phyloP scores from a whole-genome alignment of 2,113 vertebrate genomes.

The Mus spicilegus region DNA sequence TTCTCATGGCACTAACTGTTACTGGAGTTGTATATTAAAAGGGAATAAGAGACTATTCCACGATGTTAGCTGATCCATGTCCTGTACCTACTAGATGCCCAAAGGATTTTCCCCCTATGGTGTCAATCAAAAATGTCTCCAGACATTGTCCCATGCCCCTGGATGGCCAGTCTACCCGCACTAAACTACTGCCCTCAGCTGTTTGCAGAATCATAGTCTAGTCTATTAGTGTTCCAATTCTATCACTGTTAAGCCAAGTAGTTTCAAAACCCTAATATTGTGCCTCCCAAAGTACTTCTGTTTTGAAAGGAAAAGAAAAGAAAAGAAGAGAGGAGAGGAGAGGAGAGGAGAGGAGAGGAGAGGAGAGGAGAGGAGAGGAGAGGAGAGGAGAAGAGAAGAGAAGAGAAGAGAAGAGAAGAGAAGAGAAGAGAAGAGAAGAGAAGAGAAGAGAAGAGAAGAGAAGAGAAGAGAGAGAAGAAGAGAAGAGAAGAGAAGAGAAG shows the following conservation, averaged over 20 bases:
- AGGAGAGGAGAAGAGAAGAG: not conserved
- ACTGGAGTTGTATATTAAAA: not conserved
- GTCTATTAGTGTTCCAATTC: not conserved
- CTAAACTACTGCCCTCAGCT: not conserved
- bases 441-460: not conserved
- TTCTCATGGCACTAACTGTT: not conserved
- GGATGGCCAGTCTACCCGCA: not conserved
- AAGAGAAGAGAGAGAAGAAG: not conserved
- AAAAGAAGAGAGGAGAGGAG: not conserved
- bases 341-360: no score
- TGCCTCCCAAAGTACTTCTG: not conserved
- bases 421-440: not conserved
- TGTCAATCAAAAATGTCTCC: constrained; percentile 5
- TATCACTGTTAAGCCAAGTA: not conserved
- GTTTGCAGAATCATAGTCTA: not conserved
- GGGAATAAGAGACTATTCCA: not conserved
- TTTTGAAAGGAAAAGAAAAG: not conserved
- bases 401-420: no score
- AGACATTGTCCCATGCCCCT: not conserved
- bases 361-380: not conserved
- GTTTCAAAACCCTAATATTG: constrained; percentile 12
- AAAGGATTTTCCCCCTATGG: not conserved
- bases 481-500: not conserved
- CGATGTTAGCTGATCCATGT: not conserved
- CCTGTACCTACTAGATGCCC: not conserved